Evolutionary conservation across 1,140 invertebrate species (phyloP).

Genomic region (Hylyphantes graminicola): DNA sequence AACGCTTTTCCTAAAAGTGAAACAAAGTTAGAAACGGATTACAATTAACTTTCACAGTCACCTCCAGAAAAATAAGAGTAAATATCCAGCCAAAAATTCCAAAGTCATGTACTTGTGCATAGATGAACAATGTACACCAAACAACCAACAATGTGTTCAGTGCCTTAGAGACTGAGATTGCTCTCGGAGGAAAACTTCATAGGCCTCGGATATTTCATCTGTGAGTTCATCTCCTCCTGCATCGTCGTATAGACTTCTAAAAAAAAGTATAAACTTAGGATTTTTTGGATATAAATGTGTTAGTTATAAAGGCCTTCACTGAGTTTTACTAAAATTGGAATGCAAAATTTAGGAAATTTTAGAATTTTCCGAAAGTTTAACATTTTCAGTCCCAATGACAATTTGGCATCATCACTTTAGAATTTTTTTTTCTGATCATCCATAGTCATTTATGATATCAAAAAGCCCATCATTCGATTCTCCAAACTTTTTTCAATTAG

Average conservation of each 20-base stretch:
- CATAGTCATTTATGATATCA: no score
- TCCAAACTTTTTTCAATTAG: no score
- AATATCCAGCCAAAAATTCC: conserved; percentile 40
- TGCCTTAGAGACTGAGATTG: conserved; percentile 45
- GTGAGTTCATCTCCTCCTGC: conserved; percentile 32
- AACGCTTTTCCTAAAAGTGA: conserved; percentile 41
- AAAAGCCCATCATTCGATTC: no score
- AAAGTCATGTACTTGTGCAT: conserved; percentile 51
- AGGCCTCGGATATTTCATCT: conserved; percentile 55
- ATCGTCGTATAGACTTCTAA: conserved; percentile 42
- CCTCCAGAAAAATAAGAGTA: conserved; percentile 36
- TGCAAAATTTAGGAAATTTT: neutral
- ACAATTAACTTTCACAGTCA: conserved; percentile 27
- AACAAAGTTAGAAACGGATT: neutral
- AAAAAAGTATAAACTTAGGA: neutral
- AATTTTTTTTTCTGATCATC: no score
- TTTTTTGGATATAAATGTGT: neutral
- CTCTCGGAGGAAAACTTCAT: conserved; percentile 55
- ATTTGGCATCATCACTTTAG: no score
- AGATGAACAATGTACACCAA: conserved; percentile 54
- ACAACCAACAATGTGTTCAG: conserved; percentile 31
- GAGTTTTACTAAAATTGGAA: no score
- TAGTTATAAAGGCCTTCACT: neutral
- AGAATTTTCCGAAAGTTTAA: neutral
- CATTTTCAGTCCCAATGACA: no score